Base-by-base conservation (phyloP, 2,113 vertebrate species). In the Phycodurus eques region DNA sequence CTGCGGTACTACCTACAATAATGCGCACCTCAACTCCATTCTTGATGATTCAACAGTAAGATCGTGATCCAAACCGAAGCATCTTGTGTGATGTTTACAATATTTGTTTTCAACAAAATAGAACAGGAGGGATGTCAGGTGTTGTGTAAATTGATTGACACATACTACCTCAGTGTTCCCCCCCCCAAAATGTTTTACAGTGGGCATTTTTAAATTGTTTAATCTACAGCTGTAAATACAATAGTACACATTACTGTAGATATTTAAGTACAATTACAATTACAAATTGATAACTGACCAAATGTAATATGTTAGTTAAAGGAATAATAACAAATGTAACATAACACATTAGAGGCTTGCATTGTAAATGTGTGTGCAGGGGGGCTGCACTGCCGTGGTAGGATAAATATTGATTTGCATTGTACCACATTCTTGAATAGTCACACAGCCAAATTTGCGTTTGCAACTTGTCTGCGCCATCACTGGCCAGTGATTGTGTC, bases 391-490 rank as follows among this genome's bases (percentile, higher is more conserved):
- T 66, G 39, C 76, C 59, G 71, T 6, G 19, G 44, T 43, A 43
- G 19, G 35, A 46, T 66, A 68, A 71, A 74, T 68, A 65, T 14
- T 13, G 61, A 43, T 89, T 90, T 90, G 88, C 85, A 88, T 90
- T 8, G 20, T 42, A 63, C 71, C 73, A 1, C 82, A 56, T 19
- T 63, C 57, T 76, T 70, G 49, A 71, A 77, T 56, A 68, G 75
- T 72, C 43, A 75, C 68, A 66, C 71, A 42, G 35, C 33, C 0
- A 7, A 74, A 46, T 90, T 90, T 88, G 84, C 80, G 77, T 88
- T 61, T 74, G 73, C 82, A 83, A 82, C 70, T 74, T 79, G 51
- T 27, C 65, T 53, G 33, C 67, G 14, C 22, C 4, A 19, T 73
- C 74, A 78, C 62, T 64, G 68, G 69, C 59, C 76, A 54, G 56